Conservation (phyloP, 1,140 invertebrate genomes). For the Caenorhabditis briggsae region DNA sequence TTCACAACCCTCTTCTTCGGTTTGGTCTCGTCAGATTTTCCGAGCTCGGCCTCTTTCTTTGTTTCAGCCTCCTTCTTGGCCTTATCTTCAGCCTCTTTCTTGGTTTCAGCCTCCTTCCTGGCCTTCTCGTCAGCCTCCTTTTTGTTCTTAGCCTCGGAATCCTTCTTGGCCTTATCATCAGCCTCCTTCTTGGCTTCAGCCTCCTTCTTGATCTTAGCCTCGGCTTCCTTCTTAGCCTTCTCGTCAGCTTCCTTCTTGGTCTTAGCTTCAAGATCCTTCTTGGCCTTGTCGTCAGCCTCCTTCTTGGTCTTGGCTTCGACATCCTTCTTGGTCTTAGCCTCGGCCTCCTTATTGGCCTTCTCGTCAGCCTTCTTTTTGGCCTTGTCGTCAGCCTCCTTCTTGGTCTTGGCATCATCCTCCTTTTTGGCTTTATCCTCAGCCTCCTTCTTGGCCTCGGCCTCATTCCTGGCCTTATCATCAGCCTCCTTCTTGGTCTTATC, state of each 20-base stretch:
- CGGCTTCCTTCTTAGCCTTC: conserved; percentile 9
- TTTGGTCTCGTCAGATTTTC: conserved; percentile 20
- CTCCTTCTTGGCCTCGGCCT: neutral
- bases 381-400: conserved; percentile 13
- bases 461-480: neutral
- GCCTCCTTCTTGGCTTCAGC: neutral
- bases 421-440: neutral
- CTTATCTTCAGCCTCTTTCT: neutral
- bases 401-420: neutral
- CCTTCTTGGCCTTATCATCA: neutral
- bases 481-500: neutral
- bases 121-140: neutral
- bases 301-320: neutral
- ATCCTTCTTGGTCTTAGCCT: neutral
- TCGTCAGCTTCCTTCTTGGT: neutral
- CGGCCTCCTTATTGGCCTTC: conserved; percentile 11
- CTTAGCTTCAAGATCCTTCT: neutral
- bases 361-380: neutral
- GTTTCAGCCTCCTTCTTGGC: neutral
- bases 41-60: neutral
- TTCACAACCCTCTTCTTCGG: conserved; percentile 20
- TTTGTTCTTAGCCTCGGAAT: neutral
- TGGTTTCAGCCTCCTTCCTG: neutral
- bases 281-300: neutral
- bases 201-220: neutral